Evolutionary conservation across 2,888 invertebrate genomes (phyloP).

Genomic region (Crossocerus cetratus): DNA sequence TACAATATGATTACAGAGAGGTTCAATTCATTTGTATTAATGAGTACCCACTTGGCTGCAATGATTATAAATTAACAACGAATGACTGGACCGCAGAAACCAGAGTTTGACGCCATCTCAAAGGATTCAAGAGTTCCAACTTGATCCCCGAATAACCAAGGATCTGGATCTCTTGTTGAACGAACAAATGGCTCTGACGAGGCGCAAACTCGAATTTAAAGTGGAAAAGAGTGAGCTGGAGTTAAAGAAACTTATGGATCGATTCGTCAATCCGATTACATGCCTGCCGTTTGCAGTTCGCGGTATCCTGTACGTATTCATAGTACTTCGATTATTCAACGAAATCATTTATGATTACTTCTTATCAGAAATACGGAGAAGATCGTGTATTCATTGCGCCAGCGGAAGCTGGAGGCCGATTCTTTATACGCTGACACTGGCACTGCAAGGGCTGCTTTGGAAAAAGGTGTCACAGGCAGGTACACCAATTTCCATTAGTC

Average conservation of each 20-base stretch:
- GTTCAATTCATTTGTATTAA: constrained; percentile 63
- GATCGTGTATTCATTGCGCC: constrained; percentile 81
- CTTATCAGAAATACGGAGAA: constrained; percentile 57
- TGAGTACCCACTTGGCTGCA: not conserved
- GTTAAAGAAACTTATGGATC: constrained; percentile 81
- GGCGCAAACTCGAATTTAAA: constrained; percentile 83
- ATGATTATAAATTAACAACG: not conserved
- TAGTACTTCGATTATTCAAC: not conserved
- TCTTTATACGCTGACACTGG: not conserved
- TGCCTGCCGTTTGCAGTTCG: constrained; percentile 71
- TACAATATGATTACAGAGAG: constrained; percentile 80
- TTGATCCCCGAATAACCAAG: constrained; percentile 83
- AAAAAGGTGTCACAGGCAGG: constrained; percentile 77
- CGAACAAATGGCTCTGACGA: constrained; percentile 81
- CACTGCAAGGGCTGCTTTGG: constrained; percentile 50
- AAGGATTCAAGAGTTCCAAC: constrained; percentile 80
- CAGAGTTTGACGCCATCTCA: constrained; percentile 81
- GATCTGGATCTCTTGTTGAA: constrained; percentile 81
- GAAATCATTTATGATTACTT: constrained; percentile 1
- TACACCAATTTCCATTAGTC: constrained; percentile 17
- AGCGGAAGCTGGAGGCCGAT: constrained; percentile 80
- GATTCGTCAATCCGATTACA: constrained; percentile 82
- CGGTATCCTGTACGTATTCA: constrained; percentile 65
- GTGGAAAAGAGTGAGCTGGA: constrained; percentile 84
- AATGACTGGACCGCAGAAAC: constrained; percentile 77